phyloP scores from a whole-genome alignment of 2,797 vertebrate species.

The Distichodus sexfasciatus region DNA sequence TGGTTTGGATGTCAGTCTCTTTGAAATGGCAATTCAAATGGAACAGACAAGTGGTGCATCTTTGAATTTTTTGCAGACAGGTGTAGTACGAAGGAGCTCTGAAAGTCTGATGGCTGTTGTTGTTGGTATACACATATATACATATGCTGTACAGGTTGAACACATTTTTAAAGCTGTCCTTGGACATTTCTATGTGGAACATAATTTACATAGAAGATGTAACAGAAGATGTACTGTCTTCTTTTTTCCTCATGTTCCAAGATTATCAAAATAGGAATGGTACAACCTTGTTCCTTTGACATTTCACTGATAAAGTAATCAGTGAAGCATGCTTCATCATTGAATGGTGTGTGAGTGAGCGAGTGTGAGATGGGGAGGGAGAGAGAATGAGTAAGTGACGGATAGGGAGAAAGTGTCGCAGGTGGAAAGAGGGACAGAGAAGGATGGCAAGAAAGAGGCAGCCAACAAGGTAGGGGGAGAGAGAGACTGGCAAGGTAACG shows the following conservation, averaged over 20 bases:
- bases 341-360: slow-evolving; percentile 23
- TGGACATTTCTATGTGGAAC: slow-evolving; percentile 24
- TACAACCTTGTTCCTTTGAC: slow-evolving; percentile 39
- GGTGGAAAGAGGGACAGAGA: no score
- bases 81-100: slow-evolving; percentile 9
- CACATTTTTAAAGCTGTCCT: slow-evolving; percentile 8
- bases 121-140: not conserved
- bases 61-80: no score
- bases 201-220: slow-evolving; percentile 36
- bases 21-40: slow-evolving; percentile 14
- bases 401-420: no score
- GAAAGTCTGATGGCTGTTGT: slow-evolving; percentile 28
- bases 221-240: not conserved
- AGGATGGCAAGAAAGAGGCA: no score
- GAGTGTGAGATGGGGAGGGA: slow-evolving; percentile 8
- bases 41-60: slow-evolving; percentile 9
- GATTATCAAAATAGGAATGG: slow-evolving; percentile 23
- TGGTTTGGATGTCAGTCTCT: slow-evolving; percentile 7
- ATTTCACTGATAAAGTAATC: slow-evolving; percentile 51
- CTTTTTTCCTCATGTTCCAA: not conserved
- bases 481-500: no score
- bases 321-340: slow-evolving; percentile 40
- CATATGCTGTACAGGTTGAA: slow-evolving; percentile 20
- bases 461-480: no score
- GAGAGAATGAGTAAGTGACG: no score